phyloP scores from a whole-genome alignment of 2,888 invertebrate species.

The Latrodectus elegans region DNA sequence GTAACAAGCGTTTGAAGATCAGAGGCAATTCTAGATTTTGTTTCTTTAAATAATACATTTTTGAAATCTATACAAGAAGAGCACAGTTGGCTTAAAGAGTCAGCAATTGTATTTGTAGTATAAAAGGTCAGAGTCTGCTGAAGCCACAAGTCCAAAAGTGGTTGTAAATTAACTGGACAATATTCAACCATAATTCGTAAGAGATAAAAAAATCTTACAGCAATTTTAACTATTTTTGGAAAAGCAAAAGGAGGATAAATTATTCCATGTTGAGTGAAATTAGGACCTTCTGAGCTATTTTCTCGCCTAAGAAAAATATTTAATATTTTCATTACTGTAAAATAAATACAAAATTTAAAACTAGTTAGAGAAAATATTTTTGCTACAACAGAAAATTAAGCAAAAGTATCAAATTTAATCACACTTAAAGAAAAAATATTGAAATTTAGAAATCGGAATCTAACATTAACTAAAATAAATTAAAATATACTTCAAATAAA shows the following conservation, averaged over 20 bases:
- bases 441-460: too few species aligned
- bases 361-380: background rate
- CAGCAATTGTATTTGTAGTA: too few species aligned
- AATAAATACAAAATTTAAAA: background rate
- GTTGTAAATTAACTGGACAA: background rate
- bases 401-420: too few species aligned
- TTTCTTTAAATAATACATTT: too few species aligned
- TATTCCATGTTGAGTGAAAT: background rate
- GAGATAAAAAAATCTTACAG: constrained; percentile 12
- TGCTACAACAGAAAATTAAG: too few species aligned
- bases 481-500: too few species aligned
- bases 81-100: too few species aligned
- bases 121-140: background rate
- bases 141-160: constrained; percentile 17
- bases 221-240: background rate
- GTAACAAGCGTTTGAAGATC: too few species aligned
- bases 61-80: too few species aligned
- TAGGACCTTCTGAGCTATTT: background rate
- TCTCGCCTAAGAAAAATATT: background rate
- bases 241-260: background rate
- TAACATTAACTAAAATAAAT: too few species aligned
- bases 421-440: too few species aligned
- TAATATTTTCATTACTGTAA: background rate
- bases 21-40: too few species aligned
- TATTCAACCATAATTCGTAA: constrained; percentile 37